Conservation (phyloP, 1,140 invertebrate genomes). For the Cyclargus thomasi region DNA sequence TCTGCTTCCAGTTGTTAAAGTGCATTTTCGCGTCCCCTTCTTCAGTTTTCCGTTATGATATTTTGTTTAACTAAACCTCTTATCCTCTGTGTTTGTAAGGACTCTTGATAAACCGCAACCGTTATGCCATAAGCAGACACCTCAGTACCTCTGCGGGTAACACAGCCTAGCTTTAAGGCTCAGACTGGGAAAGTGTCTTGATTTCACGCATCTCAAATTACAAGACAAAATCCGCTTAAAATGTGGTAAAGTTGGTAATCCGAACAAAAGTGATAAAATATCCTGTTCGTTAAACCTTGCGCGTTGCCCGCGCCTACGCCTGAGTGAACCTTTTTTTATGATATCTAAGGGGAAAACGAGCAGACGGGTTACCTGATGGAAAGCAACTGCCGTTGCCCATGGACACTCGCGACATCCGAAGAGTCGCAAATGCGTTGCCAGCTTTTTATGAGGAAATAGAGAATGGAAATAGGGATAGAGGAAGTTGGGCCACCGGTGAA, state of each 20-base stretch:
- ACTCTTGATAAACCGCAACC: background rate
- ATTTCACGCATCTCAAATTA: slow-evolving; percentile 3
- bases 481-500: too few species aligned
- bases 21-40: background rate
- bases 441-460: too few species aligned
- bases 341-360: too few species aligned
- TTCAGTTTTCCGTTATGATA: background rate
- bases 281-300: too few species aligned
- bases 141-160: background rate
- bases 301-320: too few species aligned
- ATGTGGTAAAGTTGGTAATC: background rate
- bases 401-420: too few species aligned
- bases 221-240: background rate
- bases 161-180: background rate
- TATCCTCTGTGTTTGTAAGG: background rate
- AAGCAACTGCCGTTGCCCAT: too few species aligned
- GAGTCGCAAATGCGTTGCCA: too few species aligned
- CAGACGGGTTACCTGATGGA: too few species aligned
- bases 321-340: too few species aligned
- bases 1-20: background rate
- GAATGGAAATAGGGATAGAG: too few species aligned
- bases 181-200: background rate
- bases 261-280: too few species aligned
- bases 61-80: slow-evolving; percentile 1
- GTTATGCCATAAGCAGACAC: slow-evolving; percentile 2